Evolutionary conservation across 1,140 invertebrate species (phyloP), one percentile per base, ranked within the genome.

Genomic region (Lethrus apterus): DNA sequence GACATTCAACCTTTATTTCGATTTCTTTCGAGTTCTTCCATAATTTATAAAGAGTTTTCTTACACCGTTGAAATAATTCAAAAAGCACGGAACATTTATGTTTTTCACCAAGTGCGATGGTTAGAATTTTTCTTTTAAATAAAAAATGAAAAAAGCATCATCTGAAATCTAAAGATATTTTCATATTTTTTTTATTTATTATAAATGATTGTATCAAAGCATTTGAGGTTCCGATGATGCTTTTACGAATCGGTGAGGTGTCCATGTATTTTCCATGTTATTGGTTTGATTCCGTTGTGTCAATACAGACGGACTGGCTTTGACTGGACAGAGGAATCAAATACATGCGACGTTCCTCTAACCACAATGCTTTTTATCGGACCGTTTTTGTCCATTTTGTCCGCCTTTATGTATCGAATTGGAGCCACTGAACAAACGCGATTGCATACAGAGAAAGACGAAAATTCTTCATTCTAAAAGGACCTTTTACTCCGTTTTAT

Each of bases 251-350:
- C 33, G 20, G 23, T 44, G 33, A n/a, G 42, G 18, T 58, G 58
- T 58, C 58, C 60, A 62, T 60, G 56, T 60, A 62, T 60, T 62
- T 62, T 62, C 60, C 60, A 60, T 62, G 58, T 58, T 62, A 60
- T 62, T 62, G 60, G 58, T 62, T 62, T 60, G 57, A 62, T 59
- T 59, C 48, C 46, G 38, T 41, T 52, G 48, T 59, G 59, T 59
- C 57, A 56, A 59, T 58, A 57, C 50, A 51, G 44, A 50, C 33
- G 32, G 42, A 32, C 17, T 35, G 43, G 19, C 30, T 44, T 44
- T 33, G 31, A 34, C 17, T 13, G 31, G 24, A 44, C 30, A 44
- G 34, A 44, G 31, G 43, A 44, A 34, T 44, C 43, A 44, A 32
- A 44, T 44, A 34, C 43, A 34, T 33, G 32, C 43, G 43, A 33